Percentiles rank a stretch among this genome's conserved stretches.
These are phyloP conservation scores for Campaea margaritaria DNA, from an alignment of 2,888 invertebrate genomes.

Conservation along the genomic window DNA sequence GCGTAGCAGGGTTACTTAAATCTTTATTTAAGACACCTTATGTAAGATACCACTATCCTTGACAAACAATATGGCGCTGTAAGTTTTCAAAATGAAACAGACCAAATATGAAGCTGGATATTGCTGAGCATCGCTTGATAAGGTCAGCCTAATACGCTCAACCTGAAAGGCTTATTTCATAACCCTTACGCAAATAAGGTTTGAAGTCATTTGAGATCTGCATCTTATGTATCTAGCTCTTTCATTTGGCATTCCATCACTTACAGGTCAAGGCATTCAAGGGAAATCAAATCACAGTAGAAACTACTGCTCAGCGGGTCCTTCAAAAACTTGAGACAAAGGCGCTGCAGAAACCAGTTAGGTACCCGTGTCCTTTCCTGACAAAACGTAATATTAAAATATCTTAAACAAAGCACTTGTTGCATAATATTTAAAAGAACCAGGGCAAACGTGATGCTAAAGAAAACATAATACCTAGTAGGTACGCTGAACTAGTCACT, in stretches of 20 bases:
- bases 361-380: slow-evolving; percentile 9
- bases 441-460: slow-evolving; percentile 27
- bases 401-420: slow-evolving; percentile 23
- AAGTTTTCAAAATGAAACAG: too few species aligned
- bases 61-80: too few species aligned
- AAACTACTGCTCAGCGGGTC: background rate
- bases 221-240: background rate
- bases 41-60: too few species aligned
- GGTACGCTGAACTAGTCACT: slow-evolving; percentile 8
- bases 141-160: too few species aligned
- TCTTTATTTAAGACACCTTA: too few species aligned
- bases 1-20: too few species aligned
- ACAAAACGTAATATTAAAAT: slow-evolving; percentile 13
- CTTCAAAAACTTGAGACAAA: slow-evolving; percentile 9
- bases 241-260: slow-evolving; percentile 2
- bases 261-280: slow-evolving; percentile 15
- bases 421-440: slow-evolving; percentile 18
- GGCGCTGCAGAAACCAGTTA: slow-evolving; percentile 3
- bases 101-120: too few species aligned
- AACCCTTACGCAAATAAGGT: background rate
- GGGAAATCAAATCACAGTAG: slow-evolving; percentile 5
- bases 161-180: background rate
- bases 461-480: slow-evolving; percentile 28
- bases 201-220: background rate
- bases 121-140: too few species aligned